Evolutionary conservation across 2,113 vertebrate species (phyloP), one percentile per base, ranked within the genome.

Genomic region (Dascyllus trimaculatus): DNA sequence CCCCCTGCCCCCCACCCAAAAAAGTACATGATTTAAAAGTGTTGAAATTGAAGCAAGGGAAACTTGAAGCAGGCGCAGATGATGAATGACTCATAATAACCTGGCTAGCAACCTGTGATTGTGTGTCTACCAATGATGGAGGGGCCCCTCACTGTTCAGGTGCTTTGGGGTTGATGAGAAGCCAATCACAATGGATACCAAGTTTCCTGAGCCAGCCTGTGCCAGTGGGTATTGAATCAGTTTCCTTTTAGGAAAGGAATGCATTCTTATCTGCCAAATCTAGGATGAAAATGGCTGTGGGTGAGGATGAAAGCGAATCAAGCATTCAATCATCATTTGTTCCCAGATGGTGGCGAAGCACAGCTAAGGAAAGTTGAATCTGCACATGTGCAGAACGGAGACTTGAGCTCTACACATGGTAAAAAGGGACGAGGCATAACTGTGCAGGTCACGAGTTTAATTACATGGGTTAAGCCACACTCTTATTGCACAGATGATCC

Each of bases 1-100:
- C n/a, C n/a, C n/a, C n/a, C n/a, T n/a, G n/a, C n/a, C n/a, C n/a
- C n/a, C n/a, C n/a, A n/a, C n/a, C n/a, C n/a, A n/a, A n/a, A n/a
- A n/a, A n/a, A n/a, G n/a, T n/a, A n/a, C n/a, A n/a, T 29, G 29
- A 6, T 74, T 78, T 72, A 54, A 80, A 87, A 78, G 66, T 21
- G 48, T 24, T 53, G 72, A 77, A 68, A 86, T 78, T 78, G 73
- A 79, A 29, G 69, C 75, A 48, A 57, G 40, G 51, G 57, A 72
- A 75, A 81, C 76, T 68, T 45, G 63, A 80, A 59, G 61, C 64
- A 56, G 84, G 64, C n/a, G 8, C 77, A 38, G 82, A 76, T 93
- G 92, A 93, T 90, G 85, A 94, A 93, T 91, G 89, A 67, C 77
- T 89, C 54, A 70, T 90, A 92, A 93, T 93, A 93, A 92, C 86